A percentile compares a stretch with the other conserved stretches of the same genome.
phyloP scores from a whole-genome alignment of 2,797 vertebrate genomes.

The Channa striata region DNA sequence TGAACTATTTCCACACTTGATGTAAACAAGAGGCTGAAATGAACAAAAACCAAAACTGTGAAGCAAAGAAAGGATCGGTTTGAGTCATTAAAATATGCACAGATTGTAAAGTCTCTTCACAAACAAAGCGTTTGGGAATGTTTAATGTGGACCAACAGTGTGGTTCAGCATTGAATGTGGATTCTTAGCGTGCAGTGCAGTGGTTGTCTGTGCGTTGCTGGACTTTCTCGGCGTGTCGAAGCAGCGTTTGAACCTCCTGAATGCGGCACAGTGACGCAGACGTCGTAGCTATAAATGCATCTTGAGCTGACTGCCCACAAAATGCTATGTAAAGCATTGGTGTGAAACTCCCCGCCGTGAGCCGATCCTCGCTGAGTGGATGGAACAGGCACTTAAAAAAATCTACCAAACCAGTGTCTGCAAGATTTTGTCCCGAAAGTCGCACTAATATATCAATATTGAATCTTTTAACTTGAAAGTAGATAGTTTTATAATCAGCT shows the following conservation, averaged over 20 bases:
- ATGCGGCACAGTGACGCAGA: conserved; percentile 10
- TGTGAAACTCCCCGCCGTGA: conserved; percentile 8
- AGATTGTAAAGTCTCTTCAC: not conserved
- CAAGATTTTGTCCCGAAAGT: conserved; percentile 1
- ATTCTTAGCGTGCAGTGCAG: not conserved
- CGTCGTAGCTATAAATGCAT: conserved; percentile 38
- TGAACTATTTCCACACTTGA: not conserved
- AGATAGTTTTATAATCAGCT: conserved; percentile 10
- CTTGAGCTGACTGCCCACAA: conserved; percentile 18
- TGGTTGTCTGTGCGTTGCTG: not conserved
- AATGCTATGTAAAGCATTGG: conserved; percentile 7
- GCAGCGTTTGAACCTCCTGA: conserved; percentile 15
- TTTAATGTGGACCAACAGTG: not conserved
- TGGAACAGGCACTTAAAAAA: conserved; percentile 3
- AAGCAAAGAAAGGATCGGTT: not conserved
- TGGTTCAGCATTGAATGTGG: not conserved
- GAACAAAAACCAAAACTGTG: too few relatives aligned
- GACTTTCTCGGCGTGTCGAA: not conserved
- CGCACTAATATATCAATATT: conserved; percentile 4
- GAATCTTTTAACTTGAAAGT: not conserved
- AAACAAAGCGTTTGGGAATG: not conserved
- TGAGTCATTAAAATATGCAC: not conserved
- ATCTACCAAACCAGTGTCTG: conserved; percentile 1
- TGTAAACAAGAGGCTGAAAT: not conserved
- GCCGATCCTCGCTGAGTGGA: not conserved